phyloP scores from a whole-genome alignment of 2,797 vertebrate genomes.

The Pagetopsis macropterus region DNA sequence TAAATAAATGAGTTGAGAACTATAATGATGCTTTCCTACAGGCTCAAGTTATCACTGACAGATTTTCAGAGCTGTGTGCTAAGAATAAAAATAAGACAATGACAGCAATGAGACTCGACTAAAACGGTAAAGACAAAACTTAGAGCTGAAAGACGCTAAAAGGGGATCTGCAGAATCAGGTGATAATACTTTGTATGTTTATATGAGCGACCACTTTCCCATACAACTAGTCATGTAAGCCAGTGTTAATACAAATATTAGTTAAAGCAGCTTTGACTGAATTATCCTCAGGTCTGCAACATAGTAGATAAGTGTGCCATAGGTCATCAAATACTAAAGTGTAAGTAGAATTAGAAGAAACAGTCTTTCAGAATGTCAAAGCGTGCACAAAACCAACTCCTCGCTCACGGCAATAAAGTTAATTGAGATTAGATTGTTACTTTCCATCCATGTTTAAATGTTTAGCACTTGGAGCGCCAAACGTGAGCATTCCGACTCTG shows the following conservation, averaged over 20 bases:
- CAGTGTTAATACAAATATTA: background rate
- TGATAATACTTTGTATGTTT: background rate
- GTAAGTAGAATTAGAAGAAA: background rate
- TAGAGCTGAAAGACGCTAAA: background rate
- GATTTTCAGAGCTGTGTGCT: background rate
- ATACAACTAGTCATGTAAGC: background rate
- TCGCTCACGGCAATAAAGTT: slow-evolving; percentile 3
- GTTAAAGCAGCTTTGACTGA: background rate
- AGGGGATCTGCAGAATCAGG: background rate
- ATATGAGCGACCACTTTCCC: background rate
- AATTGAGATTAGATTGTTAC: slow-evolving; percentile 16
- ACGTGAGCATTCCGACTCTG: slow-evolving; percentile 30
- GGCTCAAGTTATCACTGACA: background rate
- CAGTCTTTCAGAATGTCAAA: slow-evolving; percentile 10
- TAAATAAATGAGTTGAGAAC: background rate
- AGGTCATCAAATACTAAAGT: background rate
- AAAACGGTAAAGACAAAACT: slow-evolving; percentile 3
- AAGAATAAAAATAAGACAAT: background rate
- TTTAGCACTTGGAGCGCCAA: slow-evolving; percentile 38
- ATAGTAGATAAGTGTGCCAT: background rate
- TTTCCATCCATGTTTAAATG: slow-evolving; percentile 43
- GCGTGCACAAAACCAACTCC: slow-evolving; percentile 17
- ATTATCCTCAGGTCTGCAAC: background rate
- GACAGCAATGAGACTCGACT: background rate
- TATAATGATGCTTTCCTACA: background rate